A percentile compares a stretch with the other conserved stretches of the same genome.
Evolutionary conservation across 2,888 invertebrate genomes (phyloP).

Genomic region (Lithophane leautieri): DNA sequence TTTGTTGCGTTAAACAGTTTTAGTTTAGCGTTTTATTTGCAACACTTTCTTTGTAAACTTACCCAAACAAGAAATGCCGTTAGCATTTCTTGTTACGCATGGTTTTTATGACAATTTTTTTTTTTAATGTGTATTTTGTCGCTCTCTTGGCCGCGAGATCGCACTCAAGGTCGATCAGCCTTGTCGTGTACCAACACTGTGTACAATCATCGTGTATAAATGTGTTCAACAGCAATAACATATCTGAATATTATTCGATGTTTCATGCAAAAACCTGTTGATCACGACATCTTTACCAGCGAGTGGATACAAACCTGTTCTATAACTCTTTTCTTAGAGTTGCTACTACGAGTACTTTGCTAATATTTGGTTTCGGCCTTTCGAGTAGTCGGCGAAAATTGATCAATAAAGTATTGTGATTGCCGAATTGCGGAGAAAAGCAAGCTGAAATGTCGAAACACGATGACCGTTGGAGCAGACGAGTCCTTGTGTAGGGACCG

Average conservation of each 20-base stretch:
- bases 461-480: too few species aligned
- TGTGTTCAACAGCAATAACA: background rate
- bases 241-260: slow-evolving; percentile 2
- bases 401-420: background rate
- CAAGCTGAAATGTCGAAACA: background rate
- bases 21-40: too few species aligned
- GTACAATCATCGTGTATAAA: too few species aligned
- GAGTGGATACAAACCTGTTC: slow-evolving; percentile 2
- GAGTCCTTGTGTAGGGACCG: background rate
- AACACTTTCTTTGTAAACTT: background rate
- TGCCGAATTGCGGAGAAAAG: too few species aligned
- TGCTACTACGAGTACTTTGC: slow-evolving; percentile 3
- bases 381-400: background rate
- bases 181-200: background rate
- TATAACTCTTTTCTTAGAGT: background rate
- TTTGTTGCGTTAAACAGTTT: too few species aligned
- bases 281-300: background rate
- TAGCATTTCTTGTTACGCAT: background rate
- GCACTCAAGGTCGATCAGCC: slow-evolving; percentile 4
- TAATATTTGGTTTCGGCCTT: slow-evolving; percentile 10
- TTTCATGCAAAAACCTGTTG: slow-evolving; percentile 11
- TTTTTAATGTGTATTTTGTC: too few species aligned
- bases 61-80: background rate
- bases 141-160: too few species aligned
- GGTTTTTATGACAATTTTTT: too few species aligned